These are phyloP conservation scores for Syndactyla subalaris DNA, from an alignment of 2,797 vertebrate genomes.

Conservation along the genomic window DNA sequence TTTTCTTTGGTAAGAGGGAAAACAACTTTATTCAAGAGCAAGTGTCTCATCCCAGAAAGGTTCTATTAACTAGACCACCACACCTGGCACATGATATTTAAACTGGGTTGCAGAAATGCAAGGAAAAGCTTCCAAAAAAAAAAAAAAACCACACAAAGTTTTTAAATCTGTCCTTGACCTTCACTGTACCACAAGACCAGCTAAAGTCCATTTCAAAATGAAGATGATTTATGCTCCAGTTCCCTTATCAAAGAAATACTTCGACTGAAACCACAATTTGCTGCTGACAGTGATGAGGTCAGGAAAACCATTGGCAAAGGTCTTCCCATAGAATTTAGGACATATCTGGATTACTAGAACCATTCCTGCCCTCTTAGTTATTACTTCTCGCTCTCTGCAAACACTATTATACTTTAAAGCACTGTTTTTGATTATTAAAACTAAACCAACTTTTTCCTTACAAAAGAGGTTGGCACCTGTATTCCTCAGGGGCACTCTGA, in stretches of 20 bases:
- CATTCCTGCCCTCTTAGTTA: neutral
- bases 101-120: neutral
- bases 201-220: conserved; percentile 1
- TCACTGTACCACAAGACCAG: neutral
- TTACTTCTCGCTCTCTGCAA: neutral
- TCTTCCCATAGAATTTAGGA: neutral
- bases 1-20: neutral
- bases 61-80: neutral
- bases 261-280: neutral
- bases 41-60: neutral
- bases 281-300: neutral
- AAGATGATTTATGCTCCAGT: neutral
- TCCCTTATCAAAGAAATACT: neutral
- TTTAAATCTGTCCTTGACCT: neutral
- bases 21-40: neutral
- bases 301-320: neutral
- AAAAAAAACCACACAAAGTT: neutral
- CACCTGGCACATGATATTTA: neutral
- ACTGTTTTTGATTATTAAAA: neutral
- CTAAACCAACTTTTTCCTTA: neutral
- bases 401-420: neutral
- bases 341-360: neutral
- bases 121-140: neutral
- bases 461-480: neutral
- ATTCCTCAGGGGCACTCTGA: neutral